phyloP scores from a whole-genome alignment of 2,888 invertebrate genomes.

The Elegia similella region DNA sequence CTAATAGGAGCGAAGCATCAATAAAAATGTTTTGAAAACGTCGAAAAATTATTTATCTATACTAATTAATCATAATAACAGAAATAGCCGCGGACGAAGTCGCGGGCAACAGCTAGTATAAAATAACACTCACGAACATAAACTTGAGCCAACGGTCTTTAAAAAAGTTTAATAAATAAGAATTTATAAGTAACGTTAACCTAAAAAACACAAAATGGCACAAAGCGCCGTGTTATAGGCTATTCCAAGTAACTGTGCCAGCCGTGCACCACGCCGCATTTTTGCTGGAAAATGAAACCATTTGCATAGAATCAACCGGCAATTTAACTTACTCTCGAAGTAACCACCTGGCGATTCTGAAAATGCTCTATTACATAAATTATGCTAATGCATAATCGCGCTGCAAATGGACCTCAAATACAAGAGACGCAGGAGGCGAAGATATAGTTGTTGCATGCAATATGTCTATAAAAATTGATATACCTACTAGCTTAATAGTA shows the following conservation, averaged over 20 bases:
- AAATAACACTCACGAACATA: no score
- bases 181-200: background rate
- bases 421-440: background rate
- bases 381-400: conserved; percentile 12
- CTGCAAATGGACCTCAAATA: background rate
- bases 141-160: no score
- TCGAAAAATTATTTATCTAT: no score
- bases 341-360: conserved; percentile 12
- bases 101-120: no score
- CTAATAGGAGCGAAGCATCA: no score
- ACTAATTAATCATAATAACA: no score
- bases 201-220: no score
- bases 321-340: conserved; percentile 13
- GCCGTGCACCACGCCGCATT: background rate
- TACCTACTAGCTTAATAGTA: no score
- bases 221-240: background rate
- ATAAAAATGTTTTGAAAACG: no score
- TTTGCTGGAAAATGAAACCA: conserved; percentile 7
- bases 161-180: background rate
- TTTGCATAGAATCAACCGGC: conserved; percentile 16
- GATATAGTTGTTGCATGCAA: background rate
- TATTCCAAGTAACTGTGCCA: background rate
- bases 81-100: no score
- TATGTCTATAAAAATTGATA: no score
- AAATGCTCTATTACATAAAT: conserved; percentile 19